Evolutionary conservation across 2,113 vertebrate genomes (phyloP), one percentile per base, ranked within the genome.

Genomic region (Platysternon megacephalum): DNA sequence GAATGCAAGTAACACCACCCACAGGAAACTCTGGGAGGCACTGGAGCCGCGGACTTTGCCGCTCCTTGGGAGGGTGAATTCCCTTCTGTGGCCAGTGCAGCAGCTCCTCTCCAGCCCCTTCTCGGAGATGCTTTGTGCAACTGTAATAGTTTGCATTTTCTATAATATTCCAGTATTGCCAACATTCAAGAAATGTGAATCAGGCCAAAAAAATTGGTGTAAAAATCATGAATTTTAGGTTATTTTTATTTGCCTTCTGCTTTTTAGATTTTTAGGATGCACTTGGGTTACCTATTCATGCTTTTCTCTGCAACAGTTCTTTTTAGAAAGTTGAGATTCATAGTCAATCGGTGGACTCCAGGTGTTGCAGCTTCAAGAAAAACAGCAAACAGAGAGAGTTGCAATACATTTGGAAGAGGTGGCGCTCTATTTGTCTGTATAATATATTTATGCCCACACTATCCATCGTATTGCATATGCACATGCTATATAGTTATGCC

Each of bases 61-160:
- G 4, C 17, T 2, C 10, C 22, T 32, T 26, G 32, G 35, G 39
- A 29, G 1, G 1, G 12, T 14, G 68, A 5, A 19, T 35, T 42
- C 8, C 4, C 8, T 85, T 85, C 6, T 52, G 7, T 74, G 5
- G 29, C 29, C 1, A 0, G 9, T 65, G 51, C 55, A 35, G 78
- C 56, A 81, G 28, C 0, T 6, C 1, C 4, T 26, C 28, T 85
- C 49, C 61, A 76, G 39, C 24, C 39, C 61, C 26, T 53, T 76
- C 12, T 44, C 49, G 26, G 0, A 0, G 35, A 13, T 61, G 19
- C 0, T 24, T 28, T 61, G 28, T 80, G 42, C 26, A 21, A 2
- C 12, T 0, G 21, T 11, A 55, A 44, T 26, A 61, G 13, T 22
- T 55, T 55, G 46, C 19, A 52, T 39, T 65, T 12, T 90, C 3